phyloP scores from a whole-genome alignment of 2,113 vertebrate genomes.

The Archocentrus centrarchus region DNA sequence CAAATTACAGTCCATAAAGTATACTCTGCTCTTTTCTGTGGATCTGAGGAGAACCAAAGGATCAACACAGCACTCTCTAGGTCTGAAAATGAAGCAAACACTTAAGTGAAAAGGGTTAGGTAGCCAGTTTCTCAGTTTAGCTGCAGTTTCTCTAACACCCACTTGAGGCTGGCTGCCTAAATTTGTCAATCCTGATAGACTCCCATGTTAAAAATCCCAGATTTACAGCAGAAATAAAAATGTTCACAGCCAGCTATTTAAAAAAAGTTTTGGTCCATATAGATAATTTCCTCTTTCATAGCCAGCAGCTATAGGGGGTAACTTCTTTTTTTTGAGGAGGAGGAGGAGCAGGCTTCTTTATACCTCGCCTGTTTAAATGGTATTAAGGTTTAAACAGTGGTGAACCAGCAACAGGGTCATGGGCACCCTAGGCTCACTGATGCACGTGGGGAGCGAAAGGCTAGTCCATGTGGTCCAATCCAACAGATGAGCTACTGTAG shows the following conservation, averaged over 20 bases:
- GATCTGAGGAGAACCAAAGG: neutral
- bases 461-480: no score
- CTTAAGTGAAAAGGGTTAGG: neutral
- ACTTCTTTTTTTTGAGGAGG: no score
- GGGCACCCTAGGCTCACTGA: no score
- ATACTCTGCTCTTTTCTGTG: neutral
- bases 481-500: no score
- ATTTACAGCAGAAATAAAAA: neutral
- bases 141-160: neutral
- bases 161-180: neutral
- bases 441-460: no score
- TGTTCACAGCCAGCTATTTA: neutral
- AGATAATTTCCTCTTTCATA: no score
- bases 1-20: conserved; percentile 22
- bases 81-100: neutral
- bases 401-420: no score
- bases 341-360: no score
- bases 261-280: neutral
- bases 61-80: conserved; percentile 4
- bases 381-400: no score
- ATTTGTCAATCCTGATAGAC: neutral
- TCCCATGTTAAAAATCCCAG: neutral
- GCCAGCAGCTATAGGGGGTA: no score
- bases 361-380: no score
- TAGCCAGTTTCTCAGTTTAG: no score